Conservation (phyloP, 1,140 invertebrate species). For the Aethina tumida region DNA sequence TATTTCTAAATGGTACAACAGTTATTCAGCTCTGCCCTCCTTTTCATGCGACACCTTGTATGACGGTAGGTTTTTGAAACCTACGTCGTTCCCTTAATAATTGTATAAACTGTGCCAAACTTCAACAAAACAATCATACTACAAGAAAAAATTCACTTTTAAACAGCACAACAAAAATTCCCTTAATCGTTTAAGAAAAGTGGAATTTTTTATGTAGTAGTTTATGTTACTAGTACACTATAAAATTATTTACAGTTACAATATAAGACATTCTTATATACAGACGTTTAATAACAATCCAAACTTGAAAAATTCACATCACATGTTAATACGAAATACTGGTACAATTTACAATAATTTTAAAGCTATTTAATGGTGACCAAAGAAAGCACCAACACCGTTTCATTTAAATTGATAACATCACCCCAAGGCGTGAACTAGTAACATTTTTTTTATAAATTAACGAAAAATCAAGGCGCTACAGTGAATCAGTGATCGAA, state of each 20-base stretch:
- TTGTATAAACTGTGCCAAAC: conserved; percentile 16
- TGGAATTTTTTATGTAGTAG: background rate
- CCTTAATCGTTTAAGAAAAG: background rate
- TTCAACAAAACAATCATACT: conserved; percentile 17
- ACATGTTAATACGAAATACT: conserved; percentile 8
- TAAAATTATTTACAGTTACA: conserved; percentile 1
- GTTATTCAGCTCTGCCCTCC: background rate
- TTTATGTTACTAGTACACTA: conserved; percentile 2
- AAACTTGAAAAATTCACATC: conserved; percentile 9
- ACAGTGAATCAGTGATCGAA: too few relatives aligned
- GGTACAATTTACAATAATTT: conserved; percentile 8
- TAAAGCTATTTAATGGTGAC: conserved; percentile 6
- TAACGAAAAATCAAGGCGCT: too few relatives aligned
- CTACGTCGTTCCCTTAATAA: conserved; percentile 12
- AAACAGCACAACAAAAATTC: conserved; percentile 3
- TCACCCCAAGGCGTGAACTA: conserved; percentile 3
- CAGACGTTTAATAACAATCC: conserved; percentile 11
- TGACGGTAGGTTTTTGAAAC: conserved; percentile 7
- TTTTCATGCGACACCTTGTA: conserved; percentile 1
- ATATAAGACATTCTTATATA: conserved; percentile 3
- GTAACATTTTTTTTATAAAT: conserved; percentile 6
- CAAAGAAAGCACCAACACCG: background rate
- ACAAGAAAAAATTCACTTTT: conserved; percentile 4
- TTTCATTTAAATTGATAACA: background rate
- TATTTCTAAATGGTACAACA: too few relatives aligned